Base-by-base conservation (phyloP, 1,140 invertebrate species). In the Drosophila ohnishii region DNA sequence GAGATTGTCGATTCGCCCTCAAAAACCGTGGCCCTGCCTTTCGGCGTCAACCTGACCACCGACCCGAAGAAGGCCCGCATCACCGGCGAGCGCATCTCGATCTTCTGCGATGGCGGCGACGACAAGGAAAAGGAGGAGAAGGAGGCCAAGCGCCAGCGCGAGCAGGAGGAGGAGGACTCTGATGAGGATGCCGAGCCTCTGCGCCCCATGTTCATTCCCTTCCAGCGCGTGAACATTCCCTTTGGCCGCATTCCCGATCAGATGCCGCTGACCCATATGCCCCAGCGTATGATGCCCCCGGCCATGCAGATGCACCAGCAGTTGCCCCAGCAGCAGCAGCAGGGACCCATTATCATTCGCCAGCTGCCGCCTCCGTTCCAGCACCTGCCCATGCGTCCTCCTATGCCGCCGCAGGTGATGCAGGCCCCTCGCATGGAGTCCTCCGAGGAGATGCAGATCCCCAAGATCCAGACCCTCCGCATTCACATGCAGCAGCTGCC, bases 51-150 rank as follows among this genome's bases (percentile, higher is more conserved):
- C 79, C 92, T 96, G 67, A 95, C 93, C 73, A 96, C 95, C 30
- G 95, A 96, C 92, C 95, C 95, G 11, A 92, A 94, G 78, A 94
- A 94, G 67, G 94, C 95, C 78, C 94, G 95, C 75, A 93, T 97
- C 57, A 95, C 94, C 70, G 96, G 96, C 32, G 97, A 97, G 92
- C 94, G 96, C 39, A 95, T 97, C 92, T 95, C 96, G 10, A 97
- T 97, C 86, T 95, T 96, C 78, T 97, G 97, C 84, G 96, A 97
- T 90, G 96, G 95, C 80, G 96, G 95, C 59, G 92, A 92, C 60
- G 84, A 71, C 6, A 67, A 75, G 59, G 76, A 84, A 7, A 70
- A 79, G 37, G 61, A 60, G 30, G 58, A 63, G 30, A 60, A 89
- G 73, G 70, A 90, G 37, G 51, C 81, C 51, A 80, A 78, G 62